Evolutionary conservation across 2,113 vertebrate genomes (phyloP).

Genomic region (Varanus komodoensis): DNA sequence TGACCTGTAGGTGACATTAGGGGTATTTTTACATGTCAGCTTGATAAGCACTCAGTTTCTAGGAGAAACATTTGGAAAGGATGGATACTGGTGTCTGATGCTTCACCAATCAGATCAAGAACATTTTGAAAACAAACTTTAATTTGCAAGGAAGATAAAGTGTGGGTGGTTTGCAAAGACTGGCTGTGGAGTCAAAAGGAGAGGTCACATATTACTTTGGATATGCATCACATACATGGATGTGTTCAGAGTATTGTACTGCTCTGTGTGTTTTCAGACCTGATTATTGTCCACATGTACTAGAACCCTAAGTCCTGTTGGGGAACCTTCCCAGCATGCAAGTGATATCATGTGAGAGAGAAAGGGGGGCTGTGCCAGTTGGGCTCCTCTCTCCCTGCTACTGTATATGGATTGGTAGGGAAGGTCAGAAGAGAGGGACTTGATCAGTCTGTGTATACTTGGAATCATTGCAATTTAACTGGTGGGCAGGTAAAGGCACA

Average conservation of each 20-base stretch:
- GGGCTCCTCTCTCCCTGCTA: too few species aligned
- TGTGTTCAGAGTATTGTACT: background rate
- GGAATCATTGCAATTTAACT: too few species aligned
- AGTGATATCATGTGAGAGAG: too few species aligned
- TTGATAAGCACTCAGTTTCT: slow-evolving; percentile 1
- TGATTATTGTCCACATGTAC: too few species aligned
- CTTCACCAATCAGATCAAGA: background rate
- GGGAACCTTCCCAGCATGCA: too few species aligned
- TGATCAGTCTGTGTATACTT: too few species aligned
- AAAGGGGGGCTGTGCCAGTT: too few species aligned
- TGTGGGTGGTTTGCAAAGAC: background rate
- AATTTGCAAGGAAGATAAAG: background rate
- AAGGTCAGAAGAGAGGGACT: too few species aligned
- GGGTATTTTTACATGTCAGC: background rate
- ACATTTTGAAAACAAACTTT: background rate
- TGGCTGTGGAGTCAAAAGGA: background rate
- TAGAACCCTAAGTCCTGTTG: too few species aligned
- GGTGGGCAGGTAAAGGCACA: too few species aligned
- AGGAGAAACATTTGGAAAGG: slow-evolving; percentile 24
- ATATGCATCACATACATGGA: background rate
- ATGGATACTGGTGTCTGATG: background rate
- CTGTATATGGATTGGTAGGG: too few species aligned
- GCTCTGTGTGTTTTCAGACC: too few species aligned
- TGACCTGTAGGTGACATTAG: background rate
- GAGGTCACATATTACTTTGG: background rate